A percentile compares a stretch with the other conserved stretches of the same genome.
These are phyloP conservation scores for Odocoileus hemionus DNA, from an alignment of 2,113 vertebrate genomes.

Conservation along the genomic window DNA sequence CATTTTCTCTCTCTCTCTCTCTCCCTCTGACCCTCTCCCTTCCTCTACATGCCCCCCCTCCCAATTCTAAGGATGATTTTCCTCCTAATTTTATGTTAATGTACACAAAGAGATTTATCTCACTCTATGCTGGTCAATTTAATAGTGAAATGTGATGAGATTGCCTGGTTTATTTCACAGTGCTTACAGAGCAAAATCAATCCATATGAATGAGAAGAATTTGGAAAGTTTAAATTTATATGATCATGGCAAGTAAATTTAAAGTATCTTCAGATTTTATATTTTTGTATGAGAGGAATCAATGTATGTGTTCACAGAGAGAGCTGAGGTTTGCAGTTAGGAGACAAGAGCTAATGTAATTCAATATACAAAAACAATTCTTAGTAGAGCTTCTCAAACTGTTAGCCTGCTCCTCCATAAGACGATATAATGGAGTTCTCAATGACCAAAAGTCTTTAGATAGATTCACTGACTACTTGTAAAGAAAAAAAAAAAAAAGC, in stretches of 20 bases:
- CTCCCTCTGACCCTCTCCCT: neutral
- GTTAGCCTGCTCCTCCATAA: neutral
- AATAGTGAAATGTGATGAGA: neutral
- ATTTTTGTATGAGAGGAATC: neutral
- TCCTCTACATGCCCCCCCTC: neutral
- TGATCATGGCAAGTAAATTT: neutral
- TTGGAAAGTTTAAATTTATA: neutral
- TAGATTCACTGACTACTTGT: neutral
- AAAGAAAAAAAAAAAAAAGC: neutral
- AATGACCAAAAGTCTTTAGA: neutral
- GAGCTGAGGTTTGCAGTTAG: neutral
- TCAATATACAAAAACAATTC: neutral
- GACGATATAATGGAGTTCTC: neutral
- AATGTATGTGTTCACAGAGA: neutral
- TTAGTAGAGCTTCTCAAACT: neutral
- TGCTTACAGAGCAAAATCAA: neutral
- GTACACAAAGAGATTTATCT: neutral
- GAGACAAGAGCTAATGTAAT: neutral
- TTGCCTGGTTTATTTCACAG: neutral
- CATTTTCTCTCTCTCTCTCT: neutral
- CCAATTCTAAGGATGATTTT: neutral
- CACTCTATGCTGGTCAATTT: neutral
- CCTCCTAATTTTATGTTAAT: neutral
- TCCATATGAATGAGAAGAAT: neutral
- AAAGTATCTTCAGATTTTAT: neutral